Conservation (phyloP, 2,113 vertebrate species). For the Colinus virginianus region DNA sequence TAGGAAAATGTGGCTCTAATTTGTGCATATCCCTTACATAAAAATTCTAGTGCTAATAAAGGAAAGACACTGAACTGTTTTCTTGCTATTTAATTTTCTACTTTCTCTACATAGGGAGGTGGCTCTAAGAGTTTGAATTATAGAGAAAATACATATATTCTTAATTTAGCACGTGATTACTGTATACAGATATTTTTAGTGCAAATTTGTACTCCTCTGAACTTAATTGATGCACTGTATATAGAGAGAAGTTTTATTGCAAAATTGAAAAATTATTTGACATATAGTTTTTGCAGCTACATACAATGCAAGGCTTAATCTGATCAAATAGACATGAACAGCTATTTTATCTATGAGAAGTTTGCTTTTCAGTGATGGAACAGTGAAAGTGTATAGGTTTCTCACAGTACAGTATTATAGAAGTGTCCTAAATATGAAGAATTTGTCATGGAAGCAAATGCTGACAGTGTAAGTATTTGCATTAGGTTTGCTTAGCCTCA, state of each 20-base stretch:
- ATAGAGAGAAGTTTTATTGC: background rate
- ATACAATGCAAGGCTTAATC: background rate
- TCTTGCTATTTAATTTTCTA: background rate
- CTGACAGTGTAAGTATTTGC: background rate
- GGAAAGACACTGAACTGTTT: background rate
- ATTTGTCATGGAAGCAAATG: background rate
- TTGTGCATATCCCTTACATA: slow-evolving; percentile 51
- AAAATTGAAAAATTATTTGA: background rate
- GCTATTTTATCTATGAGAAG: background rate
- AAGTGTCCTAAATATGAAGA: background rate
- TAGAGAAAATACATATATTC: background rate
- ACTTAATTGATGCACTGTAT: background rate
- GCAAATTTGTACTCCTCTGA: background rate
- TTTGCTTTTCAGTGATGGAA: background rate
- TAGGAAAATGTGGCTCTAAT: slow-evolving; percentile 55
- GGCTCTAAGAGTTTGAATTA: background rate
- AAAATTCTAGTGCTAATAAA: slow-evolving; percentile 35
- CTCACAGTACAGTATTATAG: background rate
- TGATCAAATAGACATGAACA: background rate
- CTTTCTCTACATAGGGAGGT: background rate
- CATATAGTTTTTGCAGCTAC: background rate
- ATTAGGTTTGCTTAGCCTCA: background rate
- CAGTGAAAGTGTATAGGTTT: background rate
- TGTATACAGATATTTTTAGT: background rate
- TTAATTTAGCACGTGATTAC: background rate